A percentile compares a stretch with the other conserved stretches of the same genome.
These are phyloP conservation scores for Poeciliopsis paucimaculata DNA, from an alignment of 2,797 vertebrate genomes.

Conservation along the genomic window DNA sequence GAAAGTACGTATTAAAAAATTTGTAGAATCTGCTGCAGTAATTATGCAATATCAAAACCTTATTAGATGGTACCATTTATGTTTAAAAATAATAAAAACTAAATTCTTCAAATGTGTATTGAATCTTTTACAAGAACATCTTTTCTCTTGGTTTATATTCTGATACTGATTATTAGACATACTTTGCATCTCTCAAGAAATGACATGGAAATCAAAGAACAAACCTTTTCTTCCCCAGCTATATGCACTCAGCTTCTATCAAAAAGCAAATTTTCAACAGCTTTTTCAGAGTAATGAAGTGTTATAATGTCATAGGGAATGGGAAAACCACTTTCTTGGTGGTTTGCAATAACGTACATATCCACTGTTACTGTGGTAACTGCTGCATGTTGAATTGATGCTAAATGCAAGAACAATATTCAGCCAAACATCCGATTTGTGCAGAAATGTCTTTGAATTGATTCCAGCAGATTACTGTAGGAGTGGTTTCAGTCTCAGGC, in stretches of 20 bases:
- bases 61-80: not conserved
- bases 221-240: not conserved
- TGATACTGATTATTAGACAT: not conserved
- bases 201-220: not conserved
- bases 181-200: not conserved
- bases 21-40: not conserved
- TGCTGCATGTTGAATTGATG: conserved; percentile 29
- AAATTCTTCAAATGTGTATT: not conserved
- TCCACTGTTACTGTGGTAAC: conserved; percentile 25
- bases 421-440: conserved; percentile 24
- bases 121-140: not conserved
- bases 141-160: not conserved
- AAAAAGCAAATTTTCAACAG: conserved; percentile 14
- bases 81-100: not conserved
- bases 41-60: not conserved
- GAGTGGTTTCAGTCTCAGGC: conserved; percentile 33
- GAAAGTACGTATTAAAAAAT: not conserved
- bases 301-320: conserved; percentile 9
- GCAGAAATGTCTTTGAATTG: conserved; percentile 19
- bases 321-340: not conserved
- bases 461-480: conserved; percentile 40
- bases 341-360: conserved; percentile 38
- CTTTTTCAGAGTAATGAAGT: conserved; percentile 4
- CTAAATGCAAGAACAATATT: conserved; percentile 25
- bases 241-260: not conserved